Percentiles rank a stretch among this genome's conserved stretches.
phyloP scores from a whole-genome alignment of 1,140 invertebrate species.

The Drosophila parabipectinata region DNA sequence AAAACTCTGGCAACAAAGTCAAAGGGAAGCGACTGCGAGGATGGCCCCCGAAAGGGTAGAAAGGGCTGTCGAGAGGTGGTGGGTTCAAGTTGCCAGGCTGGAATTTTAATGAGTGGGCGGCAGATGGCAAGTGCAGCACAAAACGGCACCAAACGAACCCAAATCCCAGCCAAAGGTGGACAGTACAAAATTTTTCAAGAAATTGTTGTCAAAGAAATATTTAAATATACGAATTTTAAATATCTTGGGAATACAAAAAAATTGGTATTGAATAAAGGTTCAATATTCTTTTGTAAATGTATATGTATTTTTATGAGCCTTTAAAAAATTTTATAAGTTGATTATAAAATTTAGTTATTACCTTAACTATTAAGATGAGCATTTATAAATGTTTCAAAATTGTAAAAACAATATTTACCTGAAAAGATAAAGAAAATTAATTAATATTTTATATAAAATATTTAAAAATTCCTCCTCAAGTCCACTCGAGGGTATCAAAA shows the following conservation, averaged over 20 bases:
- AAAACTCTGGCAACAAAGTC: conserved; percentile 37
- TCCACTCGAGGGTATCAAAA: conserved; percentile 5
- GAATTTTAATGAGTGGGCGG: conserved; percentile 51
- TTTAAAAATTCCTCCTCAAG: not conserved
- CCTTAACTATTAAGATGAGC: too few species aligned
- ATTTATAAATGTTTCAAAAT: too few species aligned
- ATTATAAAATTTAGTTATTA: too few species aligned
- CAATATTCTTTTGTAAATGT: not conserved
- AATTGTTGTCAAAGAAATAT: not conserved
- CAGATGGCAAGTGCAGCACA: conserved; percentile 20
- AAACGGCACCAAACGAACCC: conserved; percentile 10
- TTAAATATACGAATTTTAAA: not conserved
- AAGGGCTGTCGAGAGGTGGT: not conserved
- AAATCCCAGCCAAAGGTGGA: conserved; percentile 28
- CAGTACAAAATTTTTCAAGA: conserved; percentile 10
- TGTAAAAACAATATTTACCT: not conserved
- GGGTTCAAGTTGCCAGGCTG: conserved; percentile 20
- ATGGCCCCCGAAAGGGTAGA: not conserved
- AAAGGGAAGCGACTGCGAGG: conserved; percentile 22
- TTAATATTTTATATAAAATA: not conserved
- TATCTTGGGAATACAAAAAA: not conserved
- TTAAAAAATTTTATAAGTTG: too few species aligned
- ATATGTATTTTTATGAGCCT: too few species aligned
- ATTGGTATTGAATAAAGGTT: not conserved
- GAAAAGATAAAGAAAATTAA: not conserved